Evolutionary conservation across 1,140 invertebrate species (phyloP), one percentile per base, ranked within the genome.

Genomic region (Musca vetustissima): DNA sequence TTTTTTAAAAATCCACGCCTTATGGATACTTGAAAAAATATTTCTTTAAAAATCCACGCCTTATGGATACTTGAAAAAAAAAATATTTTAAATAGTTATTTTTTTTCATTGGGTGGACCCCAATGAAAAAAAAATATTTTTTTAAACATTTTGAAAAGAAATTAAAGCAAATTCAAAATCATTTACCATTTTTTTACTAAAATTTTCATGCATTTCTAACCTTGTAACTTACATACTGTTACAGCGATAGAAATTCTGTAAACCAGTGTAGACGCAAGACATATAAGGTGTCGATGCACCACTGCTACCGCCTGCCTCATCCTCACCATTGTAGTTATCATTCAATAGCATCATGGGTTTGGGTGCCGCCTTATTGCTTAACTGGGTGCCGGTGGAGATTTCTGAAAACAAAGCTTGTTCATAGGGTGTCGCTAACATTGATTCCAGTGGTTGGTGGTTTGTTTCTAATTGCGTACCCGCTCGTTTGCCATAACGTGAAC

Each of bases 401-500:
- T 28, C 66, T 55, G 66, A 55, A 68, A 53, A 36, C 28, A 55
- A 68, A 53, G 50, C 49, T 57, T 68, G 66, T 57, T 52, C 36
- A 53, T 61, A 61, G 32, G 57, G 57, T 61, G 57, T 61, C 28
- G 57, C 32, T 32, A 61, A 43, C 32, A 61, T 21, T 68, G 21
- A 64, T 64, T 36, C 64, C n/a, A 32, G 14, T 50, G 47, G 24
- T 3, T 50, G 14, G 14, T 3, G 28, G 9, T 36, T 52, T n/a
- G n/a, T n/a, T 28, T 28, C 50, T 43, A 59, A 32, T 28, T 36
- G n/a, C 57, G 36, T 61, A 61, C 57, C 66, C 28, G 74, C 73
- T 17, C 81, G 74, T 59, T 83, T 83, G 19, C 81, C 81, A 69
- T 83, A 83, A 2, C 81, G 72, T 7, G 80, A 82, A 7, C 81